A percentile compares a stretch with the other conserved stretches of the same genome.
Evolutionary conservation across 2,888 invertebrate genomes (phyloP).

Genomic region (Conomelus anceps): DNA sequence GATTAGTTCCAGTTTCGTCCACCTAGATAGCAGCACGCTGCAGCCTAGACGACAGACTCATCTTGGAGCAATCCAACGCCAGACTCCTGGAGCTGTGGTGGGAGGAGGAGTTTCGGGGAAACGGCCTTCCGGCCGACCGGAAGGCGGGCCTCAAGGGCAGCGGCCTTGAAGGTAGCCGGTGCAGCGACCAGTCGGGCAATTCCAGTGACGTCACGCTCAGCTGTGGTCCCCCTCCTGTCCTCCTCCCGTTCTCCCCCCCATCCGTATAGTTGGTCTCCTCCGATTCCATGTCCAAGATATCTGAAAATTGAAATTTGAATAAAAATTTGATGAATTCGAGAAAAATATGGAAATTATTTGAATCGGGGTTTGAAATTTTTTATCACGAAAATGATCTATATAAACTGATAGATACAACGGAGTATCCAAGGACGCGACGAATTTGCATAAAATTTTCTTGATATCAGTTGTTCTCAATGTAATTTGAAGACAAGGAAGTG

Average conservation of each 20-base stretch:
- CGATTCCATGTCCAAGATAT: neutral
- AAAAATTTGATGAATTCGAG: neutral
- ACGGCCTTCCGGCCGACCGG: constrained; percentile 1
- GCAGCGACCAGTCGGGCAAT: constrained; percentile 16
- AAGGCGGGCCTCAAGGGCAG: neutral
- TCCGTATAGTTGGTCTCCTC: neutral
- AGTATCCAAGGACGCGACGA: too few species aligned
- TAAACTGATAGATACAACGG: too few species aligned
- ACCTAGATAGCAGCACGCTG: neutral
- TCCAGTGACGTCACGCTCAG: constrained; percentile 21
- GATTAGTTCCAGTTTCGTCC: neutral
- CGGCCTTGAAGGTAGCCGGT: neutral
- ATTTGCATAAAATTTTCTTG: too few species aligned
- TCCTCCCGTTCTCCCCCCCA: neutral
- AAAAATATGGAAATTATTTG: neutral
- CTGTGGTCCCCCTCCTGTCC: neutral
- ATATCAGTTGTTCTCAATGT: too few species aligned
- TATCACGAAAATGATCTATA: too few species aligned
- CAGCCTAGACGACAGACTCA: neutral
- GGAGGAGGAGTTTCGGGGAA: neutral
- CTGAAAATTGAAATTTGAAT: too few species aligned
- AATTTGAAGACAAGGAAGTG: too few species aligned
- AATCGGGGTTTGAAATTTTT: too few species aligned
- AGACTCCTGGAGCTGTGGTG: neutral
- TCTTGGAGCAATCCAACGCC: neutral